Percentiles rank a stretch among this genome's conserved stretches.
Conservation (phyloP, 2,113 vertebrate species). For the Leucoraja erinaceus region DNA sequence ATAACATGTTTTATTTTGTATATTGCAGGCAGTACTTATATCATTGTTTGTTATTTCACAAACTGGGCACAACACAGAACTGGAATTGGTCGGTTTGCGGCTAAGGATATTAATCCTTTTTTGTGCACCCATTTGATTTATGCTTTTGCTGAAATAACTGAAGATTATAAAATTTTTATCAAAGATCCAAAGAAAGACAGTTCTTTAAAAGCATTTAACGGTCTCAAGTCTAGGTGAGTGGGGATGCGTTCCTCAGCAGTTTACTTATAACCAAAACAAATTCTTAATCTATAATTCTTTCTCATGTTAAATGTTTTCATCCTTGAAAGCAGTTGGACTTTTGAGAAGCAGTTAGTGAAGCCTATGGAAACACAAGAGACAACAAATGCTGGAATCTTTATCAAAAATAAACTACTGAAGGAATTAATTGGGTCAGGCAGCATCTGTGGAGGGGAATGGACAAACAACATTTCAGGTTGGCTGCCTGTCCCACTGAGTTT, state of each 20-base stretch:
- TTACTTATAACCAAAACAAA: background rate
- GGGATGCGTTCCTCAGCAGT: background rate
- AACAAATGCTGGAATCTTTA: no score
- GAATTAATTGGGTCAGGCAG: no score
- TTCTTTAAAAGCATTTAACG: slow-evolving; percentile 51
- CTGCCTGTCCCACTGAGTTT: no score
- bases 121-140: slow-evolving; percentile 69
- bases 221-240: slow-evolving; percentile 57
- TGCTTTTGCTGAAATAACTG: slow-evolving; percentile 59
- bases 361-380: no score
- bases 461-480: no score
- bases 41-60: slow-evolving; percentile 65
- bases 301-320: no score
- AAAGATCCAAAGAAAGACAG: slow-evolving; percentile 56
- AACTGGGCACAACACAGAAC: slow-evolving; percentile 63
- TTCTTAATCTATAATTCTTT: background rate
- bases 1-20: background rate
- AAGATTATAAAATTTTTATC: slow-evolving; percentile 48
- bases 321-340: no score
- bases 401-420: no score
- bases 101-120: slow-evolving; percentile 53
- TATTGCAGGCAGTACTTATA: slow-evolving; percentile 40
- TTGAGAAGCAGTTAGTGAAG: no score
- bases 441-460: no score
- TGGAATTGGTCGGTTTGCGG: slow-evolving; percentile 52